phyloP scores from a whole-genome alignment of 2,888 invertebrate species.

The Thera britannica region DNA sequence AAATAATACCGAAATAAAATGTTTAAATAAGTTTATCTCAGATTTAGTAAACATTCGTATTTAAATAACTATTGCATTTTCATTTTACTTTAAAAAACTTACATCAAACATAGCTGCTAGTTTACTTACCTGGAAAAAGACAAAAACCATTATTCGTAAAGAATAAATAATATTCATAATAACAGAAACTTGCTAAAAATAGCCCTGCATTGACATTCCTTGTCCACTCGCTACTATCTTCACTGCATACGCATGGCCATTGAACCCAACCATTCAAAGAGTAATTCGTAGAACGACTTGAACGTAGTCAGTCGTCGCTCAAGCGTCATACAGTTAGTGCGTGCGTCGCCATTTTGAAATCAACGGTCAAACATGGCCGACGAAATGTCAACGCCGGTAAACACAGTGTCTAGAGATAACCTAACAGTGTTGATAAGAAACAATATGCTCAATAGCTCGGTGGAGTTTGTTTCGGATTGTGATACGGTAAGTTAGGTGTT shows the following conservation, averaged over 20 bases:
- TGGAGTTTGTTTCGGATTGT: constrained; percentile 61
- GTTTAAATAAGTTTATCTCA: too few relatives aligned
- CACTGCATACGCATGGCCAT: not conserved
- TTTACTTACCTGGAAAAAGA: not conserved
- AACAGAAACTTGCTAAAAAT: not conserved
- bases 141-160: not conserved
- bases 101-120: not conserved
- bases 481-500: constrained; percentile 48
- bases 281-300: not conserved
- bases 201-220: not conserved
- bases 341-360: constrained; percentile 37
- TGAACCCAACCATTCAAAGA: not conserved
- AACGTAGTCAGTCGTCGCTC: constrained; percentile 18
- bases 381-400: constrained; percentile 63
- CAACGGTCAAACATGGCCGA: constrained; percentile 55
- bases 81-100: not conserved
- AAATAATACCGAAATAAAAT: not conserved
- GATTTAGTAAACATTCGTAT: not conserved
- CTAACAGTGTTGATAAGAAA: constrained; percentile 64
- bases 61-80: not conserved
- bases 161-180: not conserved
- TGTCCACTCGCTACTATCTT: constrained; percentile 5
- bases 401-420: constrained; percentile 63
- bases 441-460: constrained; percentile 64
- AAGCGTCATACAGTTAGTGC: constrained; percentile 23